These are phyloP conservation scores for Lates calcarifer DNA, from an alignment of 2,113 vertebrate genomes.

Conservation along the genomic window DNA sequence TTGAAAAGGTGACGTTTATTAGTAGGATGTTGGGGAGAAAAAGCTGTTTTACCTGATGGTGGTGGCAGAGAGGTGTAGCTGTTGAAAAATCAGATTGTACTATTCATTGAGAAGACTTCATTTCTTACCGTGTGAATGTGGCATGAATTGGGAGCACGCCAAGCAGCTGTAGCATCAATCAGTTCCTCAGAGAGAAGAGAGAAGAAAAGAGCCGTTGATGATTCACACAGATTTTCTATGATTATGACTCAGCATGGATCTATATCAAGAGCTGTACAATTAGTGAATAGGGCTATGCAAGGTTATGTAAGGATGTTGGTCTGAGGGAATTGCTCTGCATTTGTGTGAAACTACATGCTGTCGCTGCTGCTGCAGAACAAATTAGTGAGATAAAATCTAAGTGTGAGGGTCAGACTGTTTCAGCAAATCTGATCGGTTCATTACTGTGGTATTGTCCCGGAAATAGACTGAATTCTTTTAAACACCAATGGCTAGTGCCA, in stretches of 20 bases:
- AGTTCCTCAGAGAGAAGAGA: not conserved
- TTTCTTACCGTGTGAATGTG: not conserved
- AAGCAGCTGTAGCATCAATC: conserved; percentile 7
- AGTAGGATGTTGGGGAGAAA: not conserved
- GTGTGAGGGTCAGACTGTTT: not conserved
- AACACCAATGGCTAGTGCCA: not conserved
- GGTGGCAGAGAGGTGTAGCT: not conserved
- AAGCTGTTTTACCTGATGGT: not conserved
- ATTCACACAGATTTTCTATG: conserved; percentile 36
- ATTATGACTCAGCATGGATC: conserved; percentile 51
- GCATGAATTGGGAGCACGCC: not conserved
- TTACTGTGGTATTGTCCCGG: not conserved
- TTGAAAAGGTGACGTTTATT: not conserved
- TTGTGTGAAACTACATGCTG: not conserved
- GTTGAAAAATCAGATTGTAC: not conserved
- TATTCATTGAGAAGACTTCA: not conserved
- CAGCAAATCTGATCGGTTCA: conserved; percentile 5
- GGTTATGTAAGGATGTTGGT: conserved; percentile 14
- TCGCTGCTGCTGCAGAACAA: conserved; percentile 3
- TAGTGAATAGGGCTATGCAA: conserved; percentile 3
- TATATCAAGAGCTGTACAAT: conserved; percentile 4
- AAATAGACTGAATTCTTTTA: not conserved
- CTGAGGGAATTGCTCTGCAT: not conserved
- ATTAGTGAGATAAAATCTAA: not conserved
- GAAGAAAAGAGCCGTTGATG: conserved; percentile 11